Percentiles rank a stretch among this genome's conserved stretches.
Evolutionary conservation across 2,888 invertebrate species (phyloP).

Genomic region (Onthophagus sagittarius): DNA sequence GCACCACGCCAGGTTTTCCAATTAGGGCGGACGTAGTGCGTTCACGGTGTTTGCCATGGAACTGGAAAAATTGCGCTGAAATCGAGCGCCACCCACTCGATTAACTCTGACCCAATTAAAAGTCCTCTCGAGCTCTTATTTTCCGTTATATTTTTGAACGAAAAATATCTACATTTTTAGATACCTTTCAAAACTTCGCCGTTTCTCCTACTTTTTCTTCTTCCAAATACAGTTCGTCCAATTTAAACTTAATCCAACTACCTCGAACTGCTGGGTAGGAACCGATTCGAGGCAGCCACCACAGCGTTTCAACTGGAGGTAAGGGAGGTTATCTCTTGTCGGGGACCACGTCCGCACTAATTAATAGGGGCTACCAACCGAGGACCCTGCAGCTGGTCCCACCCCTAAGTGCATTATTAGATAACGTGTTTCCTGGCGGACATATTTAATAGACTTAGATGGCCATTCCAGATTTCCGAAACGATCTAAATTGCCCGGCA

Average conservation of each 20-base stretch:
- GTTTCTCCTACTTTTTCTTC: too few species aligned
- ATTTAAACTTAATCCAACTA: too few species aligned
- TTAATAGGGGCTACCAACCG: neutral
- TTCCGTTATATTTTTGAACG: too few species aligned
- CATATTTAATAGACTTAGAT: slow-evolving; percentile 13
- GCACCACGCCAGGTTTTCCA: neutral
- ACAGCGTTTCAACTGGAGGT: too few species aligned
- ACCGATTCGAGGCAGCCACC: too few species aligned
- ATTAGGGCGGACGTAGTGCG: neutral
- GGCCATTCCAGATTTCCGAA: neutral
- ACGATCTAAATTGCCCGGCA: slow-evolving; percentile 8
- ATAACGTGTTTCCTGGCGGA: slow-evolving; percentile 2
- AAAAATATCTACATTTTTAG: neutral
- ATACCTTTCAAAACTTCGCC: too few species aligned
- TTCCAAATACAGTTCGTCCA: too few species aligned
- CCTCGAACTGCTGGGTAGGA: too few species aligned
- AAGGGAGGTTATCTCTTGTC: neutral
- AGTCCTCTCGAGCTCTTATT: neutral
- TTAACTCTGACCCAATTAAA: neutral
- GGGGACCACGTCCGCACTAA: neutral
- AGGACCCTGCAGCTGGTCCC: neutral
- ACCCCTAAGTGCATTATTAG: slow-evolving; percentile 6
- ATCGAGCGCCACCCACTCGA: neutral
- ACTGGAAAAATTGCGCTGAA: neutral
- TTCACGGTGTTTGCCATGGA: neutral